Base-by-base conservation (phyloP, 2,113 vertebrate genomes). In the Eupsittula cactorum region DNA sequence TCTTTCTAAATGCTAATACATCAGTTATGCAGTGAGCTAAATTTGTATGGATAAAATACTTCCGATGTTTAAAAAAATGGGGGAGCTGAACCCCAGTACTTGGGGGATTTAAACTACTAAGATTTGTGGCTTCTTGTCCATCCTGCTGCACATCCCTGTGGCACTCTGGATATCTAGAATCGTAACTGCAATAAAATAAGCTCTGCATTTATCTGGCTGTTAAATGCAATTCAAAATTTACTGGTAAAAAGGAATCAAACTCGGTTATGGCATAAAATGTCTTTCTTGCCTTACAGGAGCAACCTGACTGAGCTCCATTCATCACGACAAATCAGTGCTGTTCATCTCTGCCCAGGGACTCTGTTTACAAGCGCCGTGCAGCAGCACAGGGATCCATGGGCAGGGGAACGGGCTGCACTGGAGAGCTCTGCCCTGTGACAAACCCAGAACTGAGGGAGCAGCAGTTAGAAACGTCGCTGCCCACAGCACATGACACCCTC, bases 201-300 rank as follows among this genome's bases (percentile, higher is more conserved):
- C 89, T 95, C 94, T 67, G 71, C 83, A 73, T 96, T 97, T 97
- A 95, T 95, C 96, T 95, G 92, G 60, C 90, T 68, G 95, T 83
- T 97, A 96, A 97, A 97, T 31, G 83, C 90, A 94, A 97, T 94
- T 97, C 96, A 67, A 93, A 88, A 94, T 86, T 94, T 98, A 96
- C 97, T 95, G 97, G 91, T 71, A 97, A 96, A 96, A 96, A 97
- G 97, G 96, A 97, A 95, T 95, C 92, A 96, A 97, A 97, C 96
- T 89, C 59, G 88, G 94, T 96, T 94, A 97, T 1, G 74, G 93
- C 93, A 93, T 81, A 92, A 97, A 95, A 97, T 55, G 33, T 80
- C 86, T 92, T 90, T 49, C 93, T 82, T 90, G 83, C 65, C 81
- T 88, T 79, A 10, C 88, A 77, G 86, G 91, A 97, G 92, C 68